Evolutionary conservation across 2,113 vertebrate species (phyloP).

Genomic region (Panurus biarmicus): DNA sequence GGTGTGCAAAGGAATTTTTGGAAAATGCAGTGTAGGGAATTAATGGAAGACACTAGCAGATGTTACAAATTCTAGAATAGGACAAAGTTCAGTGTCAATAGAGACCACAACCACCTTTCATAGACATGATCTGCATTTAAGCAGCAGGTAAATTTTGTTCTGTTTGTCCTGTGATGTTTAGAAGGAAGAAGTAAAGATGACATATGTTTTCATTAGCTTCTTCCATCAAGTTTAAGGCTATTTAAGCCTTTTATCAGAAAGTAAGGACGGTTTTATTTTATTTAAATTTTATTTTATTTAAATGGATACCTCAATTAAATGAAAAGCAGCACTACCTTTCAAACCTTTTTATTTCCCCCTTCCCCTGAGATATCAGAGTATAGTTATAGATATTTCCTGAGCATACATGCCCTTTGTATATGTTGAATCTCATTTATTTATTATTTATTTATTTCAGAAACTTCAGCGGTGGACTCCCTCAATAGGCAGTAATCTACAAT

Average conservation of each 20-base stretch:
- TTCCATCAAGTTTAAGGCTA: neutral
- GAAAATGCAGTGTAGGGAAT: neutral
- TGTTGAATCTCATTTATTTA: neutral
- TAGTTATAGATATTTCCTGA: neutral
- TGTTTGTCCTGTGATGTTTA: neutral
- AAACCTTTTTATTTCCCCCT: neutral
- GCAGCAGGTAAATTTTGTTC: neutral
- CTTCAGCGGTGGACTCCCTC: neutral
- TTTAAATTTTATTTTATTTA: neutral
- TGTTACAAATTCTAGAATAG: neutral
- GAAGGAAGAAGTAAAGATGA: neutral
- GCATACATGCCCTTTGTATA: too few relatives aligned
- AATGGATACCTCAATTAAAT: neutral
- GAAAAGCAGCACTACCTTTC: neutral
- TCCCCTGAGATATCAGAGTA: neutral
- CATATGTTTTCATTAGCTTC: neutral
- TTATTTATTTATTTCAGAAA: neutral
- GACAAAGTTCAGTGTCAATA: neutral
- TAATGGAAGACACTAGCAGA: neutral
- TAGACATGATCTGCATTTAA: neutral
- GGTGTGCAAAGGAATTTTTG: neutral
- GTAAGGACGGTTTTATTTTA: neutral
- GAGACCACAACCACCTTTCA: neutral
- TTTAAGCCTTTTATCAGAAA: neutral
- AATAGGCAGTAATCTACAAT: neutral